Evolutionary conservation across 2,888 invertebrate genomes (phyloP).

Genomic region (Pterostichus madidus): DNA sequence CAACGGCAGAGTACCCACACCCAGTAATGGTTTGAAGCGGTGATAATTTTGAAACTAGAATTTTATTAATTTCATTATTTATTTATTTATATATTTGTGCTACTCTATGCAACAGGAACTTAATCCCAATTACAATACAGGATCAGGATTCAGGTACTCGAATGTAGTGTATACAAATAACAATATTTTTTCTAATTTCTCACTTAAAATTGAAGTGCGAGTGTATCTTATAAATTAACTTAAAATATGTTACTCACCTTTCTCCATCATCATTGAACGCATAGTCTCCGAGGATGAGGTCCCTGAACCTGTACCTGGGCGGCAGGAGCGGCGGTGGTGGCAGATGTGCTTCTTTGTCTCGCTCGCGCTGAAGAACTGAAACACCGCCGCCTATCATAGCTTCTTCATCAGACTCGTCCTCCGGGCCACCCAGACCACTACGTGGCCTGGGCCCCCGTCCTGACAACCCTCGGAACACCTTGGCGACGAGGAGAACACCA

Average conservation of each 20-base stretch:
- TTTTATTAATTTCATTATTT: too few relatives aligned
- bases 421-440: slow-evolving; percentile 52
- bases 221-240: neutral
- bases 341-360: slow-evolving; percentile 73
- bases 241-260: slow-evolving; percentile 79
- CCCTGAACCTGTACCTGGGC: slow-evolving; percentile 87
- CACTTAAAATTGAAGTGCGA: too few relatives aligned
- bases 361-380: slow-evolving; percentile 73
- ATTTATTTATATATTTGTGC: too few relatives aligned
- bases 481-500: slow-evolving; percentile 6
- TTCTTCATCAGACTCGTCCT: slow-evolving; percentile 71
- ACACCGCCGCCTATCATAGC: slow-evolving; percentile 72
- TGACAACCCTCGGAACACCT: slow-evolving; percentile 61
- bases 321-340: slow-evolving; percentile 79
- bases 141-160: too few relatives aligned
- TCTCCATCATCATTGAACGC: slow-evolving; percentile 88
- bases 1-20: too few relatives aligned
- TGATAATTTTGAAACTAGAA: too few relatives aligned
- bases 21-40: too few relatives aligned
- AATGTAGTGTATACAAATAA: too few relatives aligned
- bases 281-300: slow-evolving; percentile 88
- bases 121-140: too few relatives aligned
- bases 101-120: too few relatives aligned
- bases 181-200: too few relatives aligned
- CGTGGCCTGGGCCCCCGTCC: slow-evolving; percentile 67